A percentile compares a stretch with the other conserved stretches of the same genome.
These are phyloP conservation scores for Papilio elwesi DNA, from an alignment of 2,888 invertebrate genomes.

Conservation along the genomic window DNA sequence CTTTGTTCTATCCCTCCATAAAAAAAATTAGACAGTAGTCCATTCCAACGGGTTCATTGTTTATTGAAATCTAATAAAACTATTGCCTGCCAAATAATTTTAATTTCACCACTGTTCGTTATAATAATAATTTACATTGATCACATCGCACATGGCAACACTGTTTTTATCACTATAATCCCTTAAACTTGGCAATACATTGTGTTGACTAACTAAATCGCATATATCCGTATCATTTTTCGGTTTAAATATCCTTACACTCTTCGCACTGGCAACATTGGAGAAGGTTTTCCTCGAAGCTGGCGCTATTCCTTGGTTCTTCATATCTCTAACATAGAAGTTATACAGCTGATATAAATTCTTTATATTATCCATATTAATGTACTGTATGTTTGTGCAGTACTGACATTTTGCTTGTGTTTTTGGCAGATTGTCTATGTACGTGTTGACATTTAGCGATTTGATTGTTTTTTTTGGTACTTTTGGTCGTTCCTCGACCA, in stretches of 20 bases:
- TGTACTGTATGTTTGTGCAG: conserved; percentile 55
- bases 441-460: conserved; percentile 57
- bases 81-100: too few relatives aligned
- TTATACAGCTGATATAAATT: conserved; percentile 64
- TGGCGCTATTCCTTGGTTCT: conserved; percentile 45
- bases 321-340: conserved; percentile 59
- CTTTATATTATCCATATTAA: conserved; percentile 58
- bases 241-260: conserved; percentile 65
- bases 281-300: conserved; percentile 70
- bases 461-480: conserved; percentile 56
- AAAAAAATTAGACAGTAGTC: too few relatives aligned
- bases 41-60: too few relatives aligned
- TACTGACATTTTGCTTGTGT: conserved; percentile 57
- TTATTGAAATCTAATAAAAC: too few relatives aligned
- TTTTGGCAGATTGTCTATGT: conserved; percentile 63
- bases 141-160: conserved; percentile 33
- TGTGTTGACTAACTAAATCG: conserved; percentile 59
- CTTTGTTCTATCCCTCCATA: too few relatives aligned
- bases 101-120: conserved; percentile 43
- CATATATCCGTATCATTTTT: conserved; percentile 64
- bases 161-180: conserved; percentile 29
- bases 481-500: conserved; percentile 51
- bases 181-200: conserved; percentile 46
- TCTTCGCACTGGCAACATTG: conserved; percentile 57
- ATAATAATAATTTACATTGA: conserved; percentile 39